phyloP scores from a whole-genome alignment of 2,113 vertebrate species.

The Pangasianodon hypophthalmus region DNA sequence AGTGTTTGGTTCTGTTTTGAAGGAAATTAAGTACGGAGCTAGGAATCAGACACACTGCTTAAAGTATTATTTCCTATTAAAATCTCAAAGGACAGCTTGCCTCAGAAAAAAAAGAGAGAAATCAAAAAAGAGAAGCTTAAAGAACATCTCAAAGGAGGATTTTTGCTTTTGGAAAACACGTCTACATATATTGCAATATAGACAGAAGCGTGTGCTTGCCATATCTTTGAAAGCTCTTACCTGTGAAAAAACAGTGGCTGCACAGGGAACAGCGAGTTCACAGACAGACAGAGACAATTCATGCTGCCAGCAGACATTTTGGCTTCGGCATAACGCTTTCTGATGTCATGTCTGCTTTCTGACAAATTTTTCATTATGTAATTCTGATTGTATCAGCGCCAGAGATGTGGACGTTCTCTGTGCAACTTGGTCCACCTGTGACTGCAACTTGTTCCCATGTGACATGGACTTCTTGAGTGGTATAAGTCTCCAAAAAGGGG shows the following conservation, averaged over 20 bases:
- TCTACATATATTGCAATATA: constrained; percentile 27
- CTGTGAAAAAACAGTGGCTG: neutral
- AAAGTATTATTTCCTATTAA: constrained; percentile 44
- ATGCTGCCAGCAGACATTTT: constrained; percentile 31
- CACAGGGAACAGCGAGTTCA: constrained; percentile 1
- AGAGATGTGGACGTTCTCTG: neutral
- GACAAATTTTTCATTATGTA: constrained; percentile 23
- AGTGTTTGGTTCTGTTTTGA: constrained; percentile 46
- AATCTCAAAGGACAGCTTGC: constrained; percentile 38
- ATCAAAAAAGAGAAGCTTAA: constrained; percentile 36
- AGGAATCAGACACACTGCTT: constrained; percentile 48
- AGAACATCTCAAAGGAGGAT: constrained; percentile 30
- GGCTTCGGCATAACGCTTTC: constrained; percentile 13
- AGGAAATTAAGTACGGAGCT: constrained; percentile 48
- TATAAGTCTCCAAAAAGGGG: neutral
- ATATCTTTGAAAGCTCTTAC: constrained; percentile 34
- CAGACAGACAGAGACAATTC: neutral
- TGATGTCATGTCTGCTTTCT: constrained; percentile 43
- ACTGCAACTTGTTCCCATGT: neutral
- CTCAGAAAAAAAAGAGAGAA: neutral
- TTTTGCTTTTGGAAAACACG: constrained; percentile 33
- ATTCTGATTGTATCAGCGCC: neutral
- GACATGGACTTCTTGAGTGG: neutral
- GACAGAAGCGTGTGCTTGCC: neutral
- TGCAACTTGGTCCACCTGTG: neutral